These are phyloP conservation scores for Australoheros facetus DNA, from an alignment of 2,797 vertebrate species.

Conservation along the genomic window DNA sequence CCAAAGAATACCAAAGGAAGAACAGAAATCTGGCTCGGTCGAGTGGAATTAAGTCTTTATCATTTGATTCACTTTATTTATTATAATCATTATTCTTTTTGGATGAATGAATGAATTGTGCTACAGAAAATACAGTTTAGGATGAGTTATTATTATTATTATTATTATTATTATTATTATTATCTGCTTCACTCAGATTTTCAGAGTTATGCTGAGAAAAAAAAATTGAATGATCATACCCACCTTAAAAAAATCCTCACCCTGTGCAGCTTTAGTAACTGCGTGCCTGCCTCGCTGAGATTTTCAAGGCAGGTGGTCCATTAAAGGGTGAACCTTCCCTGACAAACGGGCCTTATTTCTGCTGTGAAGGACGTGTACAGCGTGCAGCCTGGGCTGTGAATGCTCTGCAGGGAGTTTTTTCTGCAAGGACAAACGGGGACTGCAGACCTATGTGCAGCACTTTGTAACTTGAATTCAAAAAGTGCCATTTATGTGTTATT, in stretches of 20 bases:
- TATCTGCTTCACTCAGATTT: background rate
- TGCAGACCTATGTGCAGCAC: background rate
- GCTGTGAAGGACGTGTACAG: slow-evolving; percentile 15
- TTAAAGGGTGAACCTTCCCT: slow-evolving; percentile 27
- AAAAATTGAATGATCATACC: background rate
- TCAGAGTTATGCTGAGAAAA: background rate
- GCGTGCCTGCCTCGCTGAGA: background rate
- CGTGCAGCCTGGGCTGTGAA: background rate
- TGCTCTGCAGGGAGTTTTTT: background rate
- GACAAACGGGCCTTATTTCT: slow-evolving; percentile 29
- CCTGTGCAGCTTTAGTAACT: background rate
- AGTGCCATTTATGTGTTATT: background rate
- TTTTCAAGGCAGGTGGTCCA: slow-evolving; percentile 16
- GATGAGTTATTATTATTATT: background rate
- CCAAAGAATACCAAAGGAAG: slow-evolving; percentile 11
- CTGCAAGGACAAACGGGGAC: background rate
- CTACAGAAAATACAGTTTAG: background rate
- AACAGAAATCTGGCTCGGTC: background rate
- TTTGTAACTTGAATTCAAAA: background rate
- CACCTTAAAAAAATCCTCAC: background rate
- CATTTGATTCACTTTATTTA: background rate
- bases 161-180: too few relatives aligned
- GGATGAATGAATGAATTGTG: background rate
- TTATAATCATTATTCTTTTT: background rate
- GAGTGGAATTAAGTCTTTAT: background rate